Conservation (phyloP, 1,140 invertebrate species). For the Goniozus legneri region DNA sequence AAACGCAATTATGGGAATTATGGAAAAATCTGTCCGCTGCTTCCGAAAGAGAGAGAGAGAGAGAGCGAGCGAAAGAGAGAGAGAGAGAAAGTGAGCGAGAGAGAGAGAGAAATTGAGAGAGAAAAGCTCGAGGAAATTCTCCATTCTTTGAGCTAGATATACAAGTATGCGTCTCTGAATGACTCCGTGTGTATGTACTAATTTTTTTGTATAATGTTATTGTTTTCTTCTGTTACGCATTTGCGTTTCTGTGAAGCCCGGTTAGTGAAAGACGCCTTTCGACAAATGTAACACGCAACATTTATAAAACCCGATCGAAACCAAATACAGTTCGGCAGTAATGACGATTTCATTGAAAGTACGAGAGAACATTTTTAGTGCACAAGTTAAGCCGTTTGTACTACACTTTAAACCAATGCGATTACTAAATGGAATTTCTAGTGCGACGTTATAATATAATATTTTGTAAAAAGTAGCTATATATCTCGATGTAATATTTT, state of each 20-base stretch:
- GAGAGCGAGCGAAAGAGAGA: constrained; percentile 19
- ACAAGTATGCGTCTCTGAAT: no score
- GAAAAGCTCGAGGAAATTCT: background rate
- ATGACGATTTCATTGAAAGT: constrained; percentile 13
- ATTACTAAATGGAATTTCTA: no score
- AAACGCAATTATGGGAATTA: no score
- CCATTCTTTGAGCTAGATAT: background rate
- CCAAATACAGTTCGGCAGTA: constrained; percentile 32
- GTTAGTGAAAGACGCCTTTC: no score
- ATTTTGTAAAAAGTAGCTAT: background rate
- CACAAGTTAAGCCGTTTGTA: no score
- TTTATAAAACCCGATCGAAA: constrained; percentile 5
- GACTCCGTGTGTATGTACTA: no score
- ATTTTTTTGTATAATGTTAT: background rate
- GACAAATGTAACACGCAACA: no score
- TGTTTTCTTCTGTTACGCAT: background rate
- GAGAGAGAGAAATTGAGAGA: constrained; percentile 6
- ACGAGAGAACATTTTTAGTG: background rate
- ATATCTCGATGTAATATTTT: background rate
- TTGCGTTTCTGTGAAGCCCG: no score
- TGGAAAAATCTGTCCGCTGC: constrained; percentile 46
- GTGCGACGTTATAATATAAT: no score
- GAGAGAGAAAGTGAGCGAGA: constrained; percentile 5
- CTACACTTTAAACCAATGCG: no score
- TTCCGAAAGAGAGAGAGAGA: constrained; percentile 35